Percentiles rank a stretch among this genome's conserved stretches.
These are phyloP conservation scores for Leistus spinibarbis DNA, from an alignment of 2,888 invertebrate genomes.

Conservation along the genomic window DNA sequence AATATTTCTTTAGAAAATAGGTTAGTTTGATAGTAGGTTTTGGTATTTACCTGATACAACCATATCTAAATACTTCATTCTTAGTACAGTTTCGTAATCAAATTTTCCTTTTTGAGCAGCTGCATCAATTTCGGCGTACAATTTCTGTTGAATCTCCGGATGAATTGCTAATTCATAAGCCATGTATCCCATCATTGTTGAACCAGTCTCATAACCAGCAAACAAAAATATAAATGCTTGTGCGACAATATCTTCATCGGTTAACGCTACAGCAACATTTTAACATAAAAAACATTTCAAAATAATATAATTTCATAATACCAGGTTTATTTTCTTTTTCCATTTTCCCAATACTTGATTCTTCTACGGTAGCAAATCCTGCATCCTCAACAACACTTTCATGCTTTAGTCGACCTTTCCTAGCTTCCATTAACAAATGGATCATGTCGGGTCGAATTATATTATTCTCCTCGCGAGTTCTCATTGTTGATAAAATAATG, in stretches of 20 bases:
- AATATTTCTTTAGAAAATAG: too few relatives aligned
- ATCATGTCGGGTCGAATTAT: slow-evolving; percentile 54
- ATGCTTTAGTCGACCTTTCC: slow-evolving; percentile 49
- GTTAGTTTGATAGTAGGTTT: too few relatives aligned
- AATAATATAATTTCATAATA: too few relatives aligned
- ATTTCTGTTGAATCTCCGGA: slow-evolving; percentile 51
- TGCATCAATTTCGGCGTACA: slow-evolving; percentile 51
- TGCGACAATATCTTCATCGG: slow-evolving; percentile 51
- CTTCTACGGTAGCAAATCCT: slow-evolving; percentile 43
- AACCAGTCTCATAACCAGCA: slow-evolving; percentile 53
- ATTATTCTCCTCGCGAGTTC: slow-evolving; percentile 19
- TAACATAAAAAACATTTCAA: neutral
- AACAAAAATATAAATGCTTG: slow-evolving; percentile 54
- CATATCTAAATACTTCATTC: slow-evolving; percentile 63
- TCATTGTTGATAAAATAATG: slow-evolving; percentile 21
- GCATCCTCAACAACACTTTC: slow-evolving; percentile 10
- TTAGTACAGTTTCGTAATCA: slow-evolving; percentile 56
- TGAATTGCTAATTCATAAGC: slow-evolving; percentile 53
- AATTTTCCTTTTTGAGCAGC: slow-evolving; percentile 49
- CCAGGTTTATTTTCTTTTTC: slow-evolving; percentile 8
- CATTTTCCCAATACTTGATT: slow-evolving; percentile 40
- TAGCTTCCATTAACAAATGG: slow-evolving; percentile 60
- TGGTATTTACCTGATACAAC: slow-evolving; percentile 55
- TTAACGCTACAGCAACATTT: slow-evolving; percentile 45
- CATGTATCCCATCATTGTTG: slow-evolving; percentile 50